Evolutionary conservation across 2,113 vertebrate species (phyloP), one percentile per base, ranked within the genome.

Genomic region (Pimephales promelas): DNA sequence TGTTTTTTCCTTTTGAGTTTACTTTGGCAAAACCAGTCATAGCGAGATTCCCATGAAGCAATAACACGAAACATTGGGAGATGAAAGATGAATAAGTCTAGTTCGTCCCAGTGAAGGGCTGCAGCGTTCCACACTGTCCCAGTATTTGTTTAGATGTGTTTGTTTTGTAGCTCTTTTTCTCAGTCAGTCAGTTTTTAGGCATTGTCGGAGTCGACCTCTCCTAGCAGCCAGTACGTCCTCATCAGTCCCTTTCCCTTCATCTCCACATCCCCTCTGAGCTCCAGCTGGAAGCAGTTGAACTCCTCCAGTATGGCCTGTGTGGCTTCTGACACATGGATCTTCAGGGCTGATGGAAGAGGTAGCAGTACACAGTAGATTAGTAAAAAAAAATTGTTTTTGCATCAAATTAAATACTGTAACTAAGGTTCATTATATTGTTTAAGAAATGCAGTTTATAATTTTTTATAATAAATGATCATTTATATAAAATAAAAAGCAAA

Each of bases 191-290:
- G 45, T 28, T 36, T 79, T 86, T 3, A 86, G 36, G 18, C 70
- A 43, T 88, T 90, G 87, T 89, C 87, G 31, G 73, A 80, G 7
- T 72, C 84, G 8, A 88, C 87, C 86, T 97, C 95, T 0, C 95
- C 96, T 34, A 95, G 86, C 26, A 97, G 93, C 96, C 96, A 97
- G 90, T 95, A 97, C 0, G 96, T 97, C 84, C 92, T 94, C 90
- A 97, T 93, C 71, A 90, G 92, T n/a, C 96, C 96, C 87, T 97
- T 97, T 9, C 96, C 96, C 92, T 97, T 98, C 94, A 98, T 94
- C 90, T 98, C 95, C 18, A 97, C 91, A 2, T 97, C 96, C 4
- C 96, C 97, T 74, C 96, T 86, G 59, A 95, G 93, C 89, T 96
- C 93, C 88, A 97, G 90, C 83, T 94, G 92, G 9, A 97, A 98